phyloP scores from a whole-genome alignment of 2,797 vertebrate genomes.

The Acanthopagrus latus region DNA sequence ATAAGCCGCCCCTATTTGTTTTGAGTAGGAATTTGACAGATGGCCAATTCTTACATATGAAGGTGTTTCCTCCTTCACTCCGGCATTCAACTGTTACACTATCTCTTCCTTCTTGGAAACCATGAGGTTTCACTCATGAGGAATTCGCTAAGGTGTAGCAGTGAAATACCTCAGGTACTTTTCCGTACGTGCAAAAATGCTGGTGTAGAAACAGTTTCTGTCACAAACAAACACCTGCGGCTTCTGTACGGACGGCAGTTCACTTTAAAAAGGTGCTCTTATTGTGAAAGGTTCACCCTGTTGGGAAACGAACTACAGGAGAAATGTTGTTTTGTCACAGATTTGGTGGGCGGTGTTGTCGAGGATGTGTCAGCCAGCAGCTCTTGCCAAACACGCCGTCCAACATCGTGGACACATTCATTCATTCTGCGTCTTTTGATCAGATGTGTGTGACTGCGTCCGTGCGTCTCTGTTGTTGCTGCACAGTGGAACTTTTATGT shows the following conservation, averaged over 20 bases:
- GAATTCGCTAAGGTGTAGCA: not conserved
- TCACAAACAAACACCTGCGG: not conserved
- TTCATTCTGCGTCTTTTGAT: slow-evolving; percentile 17
- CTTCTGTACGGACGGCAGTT: not conserved
- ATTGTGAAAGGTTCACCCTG: slow-evolving; percentile 20
- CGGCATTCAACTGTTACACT: not conserved
- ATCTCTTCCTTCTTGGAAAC: slow-evolving; percentile 20
- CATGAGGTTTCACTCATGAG: not conserved
- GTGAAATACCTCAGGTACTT: slow-evolving; percentile 14
- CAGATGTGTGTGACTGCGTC: not conserved
- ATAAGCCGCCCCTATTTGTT: too few relatives aligned
- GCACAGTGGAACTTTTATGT: not conserved
- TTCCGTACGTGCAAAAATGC: not conserved
- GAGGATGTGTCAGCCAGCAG: slow-evolving; percentile 21
- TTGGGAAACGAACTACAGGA: not conserved
- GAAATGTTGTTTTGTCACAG: slow-evolving; percentile 24
- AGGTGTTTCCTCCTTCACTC: not conserved
- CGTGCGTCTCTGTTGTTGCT: not conserved
- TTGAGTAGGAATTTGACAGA: too few relatives aligned
- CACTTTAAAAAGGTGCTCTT: not conserved
- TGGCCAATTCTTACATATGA: too few relatives aligned
- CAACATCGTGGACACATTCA: not conserved
- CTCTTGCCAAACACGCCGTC: slow-evolving; percentile 28
- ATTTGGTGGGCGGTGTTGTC: slow-evolving; percentile 30
- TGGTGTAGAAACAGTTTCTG: not conserved